phyloP scores from a whole-genome alignment of 2,888 invertebrate species.

The Cephus nigrinus region DNA sequence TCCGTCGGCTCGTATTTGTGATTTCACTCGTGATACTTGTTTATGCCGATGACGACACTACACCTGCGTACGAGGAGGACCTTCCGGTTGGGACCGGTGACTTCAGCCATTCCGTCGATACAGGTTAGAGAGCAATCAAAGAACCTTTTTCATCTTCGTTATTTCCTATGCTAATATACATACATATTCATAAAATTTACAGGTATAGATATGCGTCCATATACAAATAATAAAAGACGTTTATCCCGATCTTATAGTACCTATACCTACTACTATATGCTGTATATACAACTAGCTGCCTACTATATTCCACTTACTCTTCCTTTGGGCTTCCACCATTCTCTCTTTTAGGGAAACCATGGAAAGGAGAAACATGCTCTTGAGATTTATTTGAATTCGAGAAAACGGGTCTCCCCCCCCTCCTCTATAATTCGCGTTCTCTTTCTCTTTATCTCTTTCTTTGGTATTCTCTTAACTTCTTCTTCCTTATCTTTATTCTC shows the following conservation, averaged over 20 bases:
- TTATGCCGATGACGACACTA: slow-evolving; percentile 39
- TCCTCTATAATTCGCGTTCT: too few species aligned
- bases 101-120: slow-evolving; percentile 39
- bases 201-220: background rate
- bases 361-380: background rate
- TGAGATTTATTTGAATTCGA: background rate
- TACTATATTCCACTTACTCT: background rate
- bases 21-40: slow-evolving; percentile 40
- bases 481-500: background rate
- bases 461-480: background rate
- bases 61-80: slow-evolving; percentile 39
- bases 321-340: background rate
- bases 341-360: background rate
- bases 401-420: background rate
- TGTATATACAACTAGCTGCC: background rate
- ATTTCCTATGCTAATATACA: background rate
- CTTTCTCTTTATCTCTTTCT: background rate
- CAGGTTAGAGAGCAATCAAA: slow-evolving; percentile 36
- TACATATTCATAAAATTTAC: background rate
- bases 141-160: background rate
- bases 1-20: slow-evolving; percentile 39
- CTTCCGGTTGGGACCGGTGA: slow-evolving; percentile 30
- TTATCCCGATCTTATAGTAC: background rate
- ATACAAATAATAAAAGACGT: background rate
- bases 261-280: background rate